phyloP scores from a whole-genome alignment of 1,140 invertebrate genomes.

The Aplysia californica region DNA sequence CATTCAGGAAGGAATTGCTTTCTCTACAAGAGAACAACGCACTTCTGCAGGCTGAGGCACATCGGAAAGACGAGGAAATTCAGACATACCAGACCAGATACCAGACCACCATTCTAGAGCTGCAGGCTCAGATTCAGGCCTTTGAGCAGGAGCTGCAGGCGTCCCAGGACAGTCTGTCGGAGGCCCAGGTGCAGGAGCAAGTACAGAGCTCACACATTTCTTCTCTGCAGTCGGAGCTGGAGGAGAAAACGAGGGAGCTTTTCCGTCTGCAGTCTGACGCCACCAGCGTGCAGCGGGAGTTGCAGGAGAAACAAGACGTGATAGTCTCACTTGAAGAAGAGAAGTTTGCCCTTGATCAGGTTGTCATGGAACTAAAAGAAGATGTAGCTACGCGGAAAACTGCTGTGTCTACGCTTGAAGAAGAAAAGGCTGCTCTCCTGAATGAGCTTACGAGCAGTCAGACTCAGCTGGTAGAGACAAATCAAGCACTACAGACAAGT shows the following conservation, averaged over 20 bases:
- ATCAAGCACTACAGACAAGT: background rate
- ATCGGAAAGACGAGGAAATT: background rate
- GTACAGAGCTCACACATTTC: background rate
- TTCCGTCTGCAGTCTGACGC: conserved; percentile 7
- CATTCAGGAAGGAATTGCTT: background rate
- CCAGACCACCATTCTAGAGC: conserved; percentile 4
- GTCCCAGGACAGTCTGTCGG: background rate
- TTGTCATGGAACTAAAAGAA: no score
- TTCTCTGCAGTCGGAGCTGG: background rate
- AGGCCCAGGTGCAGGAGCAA: background rate
- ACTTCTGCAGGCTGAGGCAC: background rate
- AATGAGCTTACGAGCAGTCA: conserved; percentile 1
- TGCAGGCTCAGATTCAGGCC: background rate
- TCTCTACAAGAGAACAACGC: background rate
- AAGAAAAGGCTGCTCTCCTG: background rate
- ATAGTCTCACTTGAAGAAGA: no score
- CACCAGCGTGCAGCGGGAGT: background rate
- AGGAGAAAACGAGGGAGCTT: conserved; percentile 6
- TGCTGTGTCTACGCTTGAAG: background rate
- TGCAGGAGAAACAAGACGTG: background rate
- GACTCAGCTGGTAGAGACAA: background rate
- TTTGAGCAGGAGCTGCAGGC: conserved; percentile 1
- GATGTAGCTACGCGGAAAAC: no score
- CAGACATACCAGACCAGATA: background rate
- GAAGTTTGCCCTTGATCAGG: no score